Evolutionary conservation across 1,140 invertebrate species (phyloP).

Genomic region (Melanaphis sacchari): DNA sequence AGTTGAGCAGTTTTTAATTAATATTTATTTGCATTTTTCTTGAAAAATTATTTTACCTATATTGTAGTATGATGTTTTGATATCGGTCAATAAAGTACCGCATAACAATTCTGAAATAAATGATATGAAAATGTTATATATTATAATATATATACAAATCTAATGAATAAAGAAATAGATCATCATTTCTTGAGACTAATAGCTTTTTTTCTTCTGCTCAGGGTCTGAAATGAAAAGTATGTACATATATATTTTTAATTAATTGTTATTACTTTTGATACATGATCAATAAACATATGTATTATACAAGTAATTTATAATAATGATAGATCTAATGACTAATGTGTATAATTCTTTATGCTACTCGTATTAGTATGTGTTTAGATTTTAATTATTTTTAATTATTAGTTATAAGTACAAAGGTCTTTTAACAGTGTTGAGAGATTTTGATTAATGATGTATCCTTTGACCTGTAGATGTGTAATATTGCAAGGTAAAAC

Average conservation of each 20-base stretch:
- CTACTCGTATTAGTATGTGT: background rate
- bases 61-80: background rate
- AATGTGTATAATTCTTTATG: background rate
- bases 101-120: background rate
- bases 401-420: constrained; percentile 1
- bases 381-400: background rate
- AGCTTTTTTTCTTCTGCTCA: background rate
- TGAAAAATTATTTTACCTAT: background rate
- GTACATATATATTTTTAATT: background rate
- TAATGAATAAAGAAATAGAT: background rate
- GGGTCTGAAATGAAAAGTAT: background rate
- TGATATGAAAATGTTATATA: background rate
- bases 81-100: background rate
- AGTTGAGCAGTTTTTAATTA: background rate
- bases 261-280: background rate
- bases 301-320: background rate
- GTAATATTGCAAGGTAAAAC: background rate
- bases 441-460: background rate
- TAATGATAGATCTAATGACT: background rate
- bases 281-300: background rate
- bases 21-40: background rate
- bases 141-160: background rate
- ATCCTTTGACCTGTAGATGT: background rate
- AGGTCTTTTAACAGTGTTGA: background rate
- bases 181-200: background rate